Evolutionary conservation across 92 coral and sea anemone species (phyloP), one percentile per base, ranked within the genome.

Genomic region (Palythoa heliodiscus): DNA sequence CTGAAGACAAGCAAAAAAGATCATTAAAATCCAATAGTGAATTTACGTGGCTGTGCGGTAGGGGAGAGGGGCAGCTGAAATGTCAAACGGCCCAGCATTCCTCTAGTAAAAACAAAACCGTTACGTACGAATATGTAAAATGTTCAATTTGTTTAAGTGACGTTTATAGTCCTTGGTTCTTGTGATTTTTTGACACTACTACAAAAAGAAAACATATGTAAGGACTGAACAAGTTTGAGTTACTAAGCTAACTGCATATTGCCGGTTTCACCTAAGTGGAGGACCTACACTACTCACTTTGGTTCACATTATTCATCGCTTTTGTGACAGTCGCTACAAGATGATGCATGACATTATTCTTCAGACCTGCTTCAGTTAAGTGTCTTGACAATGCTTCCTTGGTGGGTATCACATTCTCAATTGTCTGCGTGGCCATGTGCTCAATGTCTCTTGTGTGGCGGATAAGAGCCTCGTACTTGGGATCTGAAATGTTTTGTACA

Each of bases 281-380:
- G 15, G 14, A 47, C 71, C 55, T 38, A 61, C 84, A 22, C 63
- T 80, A 80, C 84, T 80, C 84, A 80, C 84, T 80, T 80, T 80
- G 40, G 8, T 80, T 80, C 12, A 80, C 57, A 63, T 43, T 80
- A 80, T 66, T 80, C 73, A 80, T 63, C 52, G 60, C 63, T 64
- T 80, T 80, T 66, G 84, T n/a, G 73, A 80, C 73, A 64, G 73
- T 43, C 14, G 74, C 66, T 23, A 80, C 84, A 80, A 80, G 84
- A n/a, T 80, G 73, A 5, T 73, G 47, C 84, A 80, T 80, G 74
- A 80, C 74, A 80, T 64, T 79, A 43, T 43, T 80, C 47, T 80
- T 20, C 84, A 80, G 84, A 80, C 84, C 84, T 80, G 84, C 84
- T 52, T 80, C 39, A 24, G 73, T 80, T 39, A 80, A 48, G 8